Base-by-base conservation (phyloP, 2,797 vertebrate species). In the Mus caroli region DNA sequence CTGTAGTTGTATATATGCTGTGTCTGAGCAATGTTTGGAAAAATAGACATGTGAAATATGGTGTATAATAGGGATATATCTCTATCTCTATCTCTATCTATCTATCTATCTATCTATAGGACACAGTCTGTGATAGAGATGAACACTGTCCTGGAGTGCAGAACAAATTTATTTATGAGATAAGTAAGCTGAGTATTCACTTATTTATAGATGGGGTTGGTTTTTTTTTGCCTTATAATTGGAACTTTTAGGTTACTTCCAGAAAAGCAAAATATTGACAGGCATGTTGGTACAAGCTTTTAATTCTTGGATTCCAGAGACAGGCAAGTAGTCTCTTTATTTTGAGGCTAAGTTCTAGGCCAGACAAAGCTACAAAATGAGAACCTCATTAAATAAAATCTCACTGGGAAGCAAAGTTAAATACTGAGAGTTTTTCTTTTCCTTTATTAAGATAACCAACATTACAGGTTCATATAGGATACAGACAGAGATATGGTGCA, bases 211-310 rank as follows among this genome's bases (percentile, higher is more conserved):
- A n/a, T 92, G 67, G 50, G 12, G 24, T 40, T 71, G 13, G n/a
- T n/a, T n/a, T 43, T 56, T 71, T 73, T 56, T 88, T 56, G 77
- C 91, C 24, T 87, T 40, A 9, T 71, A 83, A 78, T 86, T 73
- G 87, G 77, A 91, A 40, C 11, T 40, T 88, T 93, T 93, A 91
- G 80, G 34, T 88, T 67, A 15, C 80, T 54, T 89, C n/a, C 88
- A 91, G 84, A 78, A 95, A 79, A 96, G n/a, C 78, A 83, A 86
- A 46, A 43, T 77, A 50, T 9, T 89, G 12, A 22, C 46, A 69
- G 46, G 20, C 43, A 34, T 52, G 31, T 69, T 86, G 46, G 31
- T 67, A 3, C 43, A n/a, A 52, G 43, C 62, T 67, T 67, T 85
- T 85, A 67, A 67, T 67, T 67, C 43, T 85, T 52, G 83, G 19